A percentile compares a stretch with the other conserved stretches of the same genome.
Evolutionary conservation across 1,140 invertebrate species (phyloP).

Genomic region (honey bee (Apis mellifera)): DNA sequence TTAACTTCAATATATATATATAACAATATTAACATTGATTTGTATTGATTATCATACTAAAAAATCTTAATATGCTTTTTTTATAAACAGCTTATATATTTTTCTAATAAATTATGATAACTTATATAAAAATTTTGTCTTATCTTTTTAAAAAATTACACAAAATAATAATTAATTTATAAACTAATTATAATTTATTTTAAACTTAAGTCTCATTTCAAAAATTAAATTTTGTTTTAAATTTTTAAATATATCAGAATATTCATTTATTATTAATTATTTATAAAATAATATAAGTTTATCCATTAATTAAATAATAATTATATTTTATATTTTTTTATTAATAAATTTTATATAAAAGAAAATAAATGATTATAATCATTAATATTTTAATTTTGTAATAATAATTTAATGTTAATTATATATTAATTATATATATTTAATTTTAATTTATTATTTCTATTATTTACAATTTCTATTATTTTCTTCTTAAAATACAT

Average conservation of each 20-base stretch:
- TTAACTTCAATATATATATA: not conserved
- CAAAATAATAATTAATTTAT: not conserved
- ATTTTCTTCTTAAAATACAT: not conserved
- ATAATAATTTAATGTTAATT: not conserved
- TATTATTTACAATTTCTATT: not conserved
- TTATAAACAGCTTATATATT: not conserved
- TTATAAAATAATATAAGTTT: not conserved
- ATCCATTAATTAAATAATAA: not conserved
- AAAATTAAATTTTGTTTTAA: not conserved
- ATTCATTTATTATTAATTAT: not conserved
- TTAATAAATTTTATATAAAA: not conserved
- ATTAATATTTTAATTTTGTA: not conserved
- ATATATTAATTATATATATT: not conserved
- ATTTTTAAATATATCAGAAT: not conserved
- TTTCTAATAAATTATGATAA: not conserved
- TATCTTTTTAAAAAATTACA: not conserved
- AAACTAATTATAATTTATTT: not conserved
- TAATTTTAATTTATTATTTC: not conserved
- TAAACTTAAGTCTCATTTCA: too few relatives aligned
- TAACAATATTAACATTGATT: too few relatives aligned
- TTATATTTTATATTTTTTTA: not conserved
- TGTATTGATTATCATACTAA: not conserved
- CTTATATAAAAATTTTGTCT: not conserved
- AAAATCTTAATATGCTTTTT: not conserved
- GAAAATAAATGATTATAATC: not conserved